Evolutionary conservation across 2,113 vertebrate genomes (phyloP).

Genomic region (Agelaius tricolor): DNA sequence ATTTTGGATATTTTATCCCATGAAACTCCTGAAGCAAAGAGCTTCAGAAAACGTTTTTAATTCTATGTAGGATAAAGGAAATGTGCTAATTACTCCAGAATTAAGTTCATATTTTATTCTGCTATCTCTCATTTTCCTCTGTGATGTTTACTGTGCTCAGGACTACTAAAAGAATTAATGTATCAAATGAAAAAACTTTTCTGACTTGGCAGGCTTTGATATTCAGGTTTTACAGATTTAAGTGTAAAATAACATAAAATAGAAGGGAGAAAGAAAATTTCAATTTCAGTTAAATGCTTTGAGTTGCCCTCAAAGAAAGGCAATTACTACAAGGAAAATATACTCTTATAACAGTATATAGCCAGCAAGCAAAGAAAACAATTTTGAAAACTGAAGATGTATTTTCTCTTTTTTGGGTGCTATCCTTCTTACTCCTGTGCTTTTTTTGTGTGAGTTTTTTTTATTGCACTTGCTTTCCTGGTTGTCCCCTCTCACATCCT

Average conservation of each 20-base stretch:
- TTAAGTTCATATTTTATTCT: background rate
- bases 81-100: background rate
- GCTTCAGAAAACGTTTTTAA: background rate
- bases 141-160: background rate
- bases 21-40: background rate
- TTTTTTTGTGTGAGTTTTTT: background rate
- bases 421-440: background rate
- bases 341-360: background rate
- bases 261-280: background rate
- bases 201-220: background rate
- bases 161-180: background rate
- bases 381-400: background rate
- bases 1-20: background rate
- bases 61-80: background rate
- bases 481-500: rapidly evolving
- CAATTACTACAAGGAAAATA: background rate
- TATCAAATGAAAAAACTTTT: background rate
- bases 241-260: background rate
- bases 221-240: background rate
- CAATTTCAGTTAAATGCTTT: background rate
- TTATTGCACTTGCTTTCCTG: background rate
- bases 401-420: background rate
- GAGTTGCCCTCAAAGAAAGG: background rate
- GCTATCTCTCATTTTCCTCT: background rate
- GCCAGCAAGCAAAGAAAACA: background rate